Conservation (phyloP, 2,113 vertebrate genomes). For the human region DNA sequence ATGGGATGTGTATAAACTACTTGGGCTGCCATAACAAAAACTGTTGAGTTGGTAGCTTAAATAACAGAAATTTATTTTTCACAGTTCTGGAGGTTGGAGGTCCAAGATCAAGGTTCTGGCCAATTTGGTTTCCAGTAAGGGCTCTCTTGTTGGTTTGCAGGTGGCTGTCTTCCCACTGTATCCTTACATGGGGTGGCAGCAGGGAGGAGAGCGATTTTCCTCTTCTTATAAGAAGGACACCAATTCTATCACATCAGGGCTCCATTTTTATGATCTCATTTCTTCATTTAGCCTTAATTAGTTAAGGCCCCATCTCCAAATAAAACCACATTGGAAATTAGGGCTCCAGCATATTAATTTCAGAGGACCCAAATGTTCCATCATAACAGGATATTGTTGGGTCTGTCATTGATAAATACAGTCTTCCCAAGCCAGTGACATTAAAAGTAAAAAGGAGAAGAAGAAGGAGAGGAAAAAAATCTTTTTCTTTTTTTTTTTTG, state of each 20-base stretch:
- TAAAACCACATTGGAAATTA: not conserved
- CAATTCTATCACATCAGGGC: not conserved
- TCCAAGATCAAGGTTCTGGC: not conserved
- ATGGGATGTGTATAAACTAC: fast-evolving
- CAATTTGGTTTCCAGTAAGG: not conserved
- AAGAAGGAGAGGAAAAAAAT: not conserved
- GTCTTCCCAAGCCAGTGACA: no score
- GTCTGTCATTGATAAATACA: not conserved
- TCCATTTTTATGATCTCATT: not conserved
- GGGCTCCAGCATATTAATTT: not conserved
- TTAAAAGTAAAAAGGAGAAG: not conserved
- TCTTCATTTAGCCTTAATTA: not conserved
- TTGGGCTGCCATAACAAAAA: not conserved
- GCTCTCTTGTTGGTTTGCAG: not conserved
- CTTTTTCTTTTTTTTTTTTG: no score
- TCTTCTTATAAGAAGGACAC: not conserved
- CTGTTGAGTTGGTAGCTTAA: not conserved
- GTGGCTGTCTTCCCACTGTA: not conserved
- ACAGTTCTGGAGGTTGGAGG: not conserved
- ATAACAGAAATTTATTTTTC: not conserved
- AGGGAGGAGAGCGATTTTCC: no score
- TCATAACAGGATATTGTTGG: not conserved
- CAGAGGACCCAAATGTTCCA: not conserved
- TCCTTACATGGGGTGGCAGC: not conserved
- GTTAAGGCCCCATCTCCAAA: not conserved